Percentiles rank a stretch among this genome's conserved stretches.
These are phyloP conservation scores for Perca schrenkii DNA, from an alignment of 2,113 vertebrate species.

Conservation along the genomic window DNA sequence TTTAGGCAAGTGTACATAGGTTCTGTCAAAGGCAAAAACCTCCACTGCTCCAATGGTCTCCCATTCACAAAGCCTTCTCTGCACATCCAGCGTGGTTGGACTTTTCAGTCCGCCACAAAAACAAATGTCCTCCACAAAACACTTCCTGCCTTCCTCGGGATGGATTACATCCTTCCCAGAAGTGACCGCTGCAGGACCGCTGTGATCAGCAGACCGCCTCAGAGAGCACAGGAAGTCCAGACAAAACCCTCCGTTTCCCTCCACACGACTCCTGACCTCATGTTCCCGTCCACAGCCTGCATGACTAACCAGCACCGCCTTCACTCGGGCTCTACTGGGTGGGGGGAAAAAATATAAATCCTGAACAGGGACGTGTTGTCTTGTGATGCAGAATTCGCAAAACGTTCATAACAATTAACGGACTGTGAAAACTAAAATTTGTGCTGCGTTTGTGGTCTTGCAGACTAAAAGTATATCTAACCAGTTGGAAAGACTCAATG, in stretches of 20 bases:
- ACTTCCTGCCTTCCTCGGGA: slow-evolving; percentile 18
- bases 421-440: background rate
- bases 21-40: background rate
- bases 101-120: background rate
- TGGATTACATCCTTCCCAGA: slow-evolving; percentile 52
- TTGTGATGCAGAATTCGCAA: background rate
- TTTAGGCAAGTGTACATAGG: background rate
- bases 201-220: slow-evolving; percentile 42
- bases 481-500: background rate
- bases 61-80: background rate
- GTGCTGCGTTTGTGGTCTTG: background rate
- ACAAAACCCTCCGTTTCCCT: slow-evolving; percentile 20
- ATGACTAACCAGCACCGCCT: slow-evolving; percentile 26
- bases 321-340: slow-evolving; percentile 19
- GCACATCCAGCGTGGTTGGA: slow-evolving; percentile 1
- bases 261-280: slow-evolving; percentile 51
- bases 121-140: background rate
- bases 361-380: background rate
- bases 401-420: background rate
- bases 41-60: background rate
- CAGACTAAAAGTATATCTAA: background rate
- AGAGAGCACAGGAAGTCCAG: slow-evolving; percentile 57
- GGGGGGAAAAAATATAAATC: background rate
- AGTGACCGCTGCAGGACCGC: slow-evolving; percentile 5
- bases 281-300: slow-evolving; percentile 23